phyloP scores from a whole-genome alignment of 1,140 invertebrate genomes.

The Zeugodacus cucurbitae region DNA sequence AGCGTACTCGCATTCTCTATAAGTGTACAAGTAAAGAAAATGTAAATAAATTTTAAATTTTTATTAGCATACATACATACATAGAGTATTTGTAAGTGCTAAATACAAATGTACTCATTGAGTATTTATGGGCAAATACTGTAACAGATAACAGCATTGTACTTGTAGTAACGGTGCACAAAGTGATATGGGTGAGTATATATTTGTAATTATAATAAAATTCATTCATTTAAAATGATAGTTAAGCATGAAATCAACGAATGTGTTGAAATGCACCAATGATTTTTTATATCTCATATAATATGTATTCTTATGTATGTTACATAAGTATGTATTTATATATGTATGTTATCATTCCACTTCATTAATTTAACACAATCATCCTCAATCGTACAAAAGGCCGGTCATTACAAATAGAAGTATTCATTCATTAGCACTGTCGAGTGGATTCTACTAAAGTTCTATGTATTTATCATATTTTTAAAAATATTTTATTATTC shows the following conservation, averaged over 20 bases:
- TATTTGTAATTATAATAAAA: slow-evolving; percentile 3
- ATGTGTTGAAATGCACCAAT: neutral
- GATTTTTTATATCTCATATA: too few relatives aligned
- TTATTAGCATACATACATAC: neutral
- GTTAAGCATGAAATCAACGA: neutral
- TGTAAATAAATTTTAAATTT: neutral
- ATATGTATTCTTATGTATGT: too few relatives aligned
- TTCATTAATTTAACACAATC: too few relatives aligned
- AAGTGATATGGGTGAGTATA: neutral
- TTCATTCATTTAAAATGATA: slow-evolving; percentile 5
- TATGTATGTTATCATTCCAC: neutral
- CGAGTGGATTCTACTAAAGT: too few relatives aligned
- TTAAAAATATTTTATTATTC: too few relatives aligned
- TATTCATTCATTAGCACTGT: too few relatives aligned
- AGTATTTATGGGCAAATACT: neutral
- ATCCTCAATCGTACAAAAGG: too few relatives aligned
- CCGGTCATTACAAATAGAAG: too few relatives aligned
- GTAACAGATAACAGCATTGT: neutral
- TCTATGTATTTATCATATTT: too few relatives aligned
- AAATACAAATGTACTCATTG: neutral
- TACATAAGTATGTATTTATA: neutral
- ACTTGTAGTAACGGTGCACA: too few relatives aligned
- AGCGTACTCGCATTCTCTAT: neutral
- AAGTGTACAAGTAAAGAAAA: neutral
- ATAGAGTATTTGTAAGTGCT: neutral